These are phyloP conservation scores for Micromys minutus DNA, from an alignment of 2,113 vertebrate genomes.

Conservation along the genomic window DNA sequence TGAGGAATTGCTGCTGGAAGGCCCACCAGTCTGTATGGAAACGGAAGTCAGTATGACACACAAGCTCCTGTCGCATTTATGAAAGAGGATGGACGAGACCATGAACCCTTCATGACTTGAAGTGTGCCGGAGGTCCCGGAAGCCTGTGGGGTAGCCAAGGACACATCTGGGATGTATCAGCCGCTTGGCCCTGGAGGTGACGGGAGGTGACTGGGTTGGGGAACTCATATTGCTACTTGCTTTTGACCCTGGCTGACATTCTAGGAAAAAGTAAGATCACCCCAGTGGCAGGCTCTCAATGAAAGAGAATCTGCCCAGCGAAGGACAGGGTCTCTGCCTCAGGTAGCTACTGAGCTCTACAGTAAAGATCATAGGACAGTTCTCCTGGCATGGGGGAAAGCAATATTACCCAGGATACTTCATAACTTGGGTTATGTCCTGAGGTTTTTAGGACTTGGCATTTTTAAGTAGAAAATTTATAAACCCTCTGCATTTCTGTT, in stretches of 20 bases:
- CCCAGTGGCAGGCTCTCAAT: background rate
- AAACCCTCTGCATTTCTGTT: background rate
- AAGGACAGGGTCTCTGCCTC: background rate
- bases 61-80: background rate
- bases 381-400: background rate
- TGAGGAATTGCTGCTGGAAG: background rate
- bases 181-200: slow-evolving; percentile 15
- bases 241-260: background rate
- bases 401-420: background rate
- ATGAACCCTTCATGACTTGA: background rate
- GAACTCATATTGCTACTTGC: background rate
- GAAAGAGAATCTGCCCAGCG: background rate
- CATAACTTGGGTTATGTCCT: background rate
- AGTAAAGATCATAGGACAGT: background rate
- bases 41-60: background rate
- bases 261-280: background rate
- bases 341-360: background rate
- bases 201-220: background rate
- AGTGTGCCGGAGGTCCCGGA: background rate
- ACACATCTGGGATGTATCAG: background rate
- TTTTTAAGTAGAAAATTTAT: background rate
- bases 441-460: background rate
- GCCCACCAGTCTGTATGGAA: background rate
- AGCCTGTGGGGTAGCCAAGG: background rate
- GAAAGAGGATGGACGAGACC: background rate